Evolutionary conservation across 2,888 invertebrate species (phyloP).

Genomic region (Eristalis tenax): DNA sequence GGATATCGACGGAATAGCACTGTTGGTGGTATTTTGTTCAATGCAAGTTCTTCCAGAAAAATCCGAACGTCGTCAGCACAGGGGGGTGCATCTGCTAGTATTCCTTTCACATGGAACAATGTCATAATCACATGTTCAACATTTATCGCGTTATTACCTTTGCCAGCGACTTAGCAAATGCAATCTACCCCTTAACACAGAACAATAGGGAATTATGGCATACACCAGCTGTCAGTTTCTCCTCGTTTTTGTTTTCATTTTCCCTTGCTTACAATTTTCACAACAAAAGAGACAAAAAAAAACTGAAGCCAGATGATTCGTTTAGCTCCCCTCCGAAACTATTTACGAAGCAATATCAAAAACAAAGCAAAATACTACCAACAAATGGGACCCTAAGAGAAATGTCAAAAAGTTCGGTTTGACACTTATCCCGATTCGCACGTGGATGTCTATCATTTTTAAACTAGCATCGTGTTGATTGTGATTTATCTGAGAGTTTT

Average conservation of each 20-base stretch:
- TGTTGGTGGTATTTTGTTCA: too few species aligned
- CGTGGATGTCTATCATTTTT: slow-evolving; percentile 46
- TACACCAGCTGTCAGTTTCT: not conserved
- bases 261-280: not conserved
- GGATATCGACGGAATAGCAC: too few species aligned
- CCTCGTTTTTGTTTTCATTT: not conserved
- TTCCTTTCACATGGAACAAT: too few species aligned
- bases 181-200: not conserved
- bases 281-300: slow-evolving; percentile 12
- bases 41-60: too few species aligned
- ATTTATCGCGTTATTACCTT: too few species aligned
- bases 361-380: not conserved
- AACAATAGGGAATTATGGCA: not conserved
- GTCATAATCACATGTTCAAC: too few species aligned
- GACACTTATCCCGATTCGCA: slow-evolving; percentile 39
- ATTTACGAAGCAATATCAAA: slow-evolving; percentile 42
- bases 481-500: not conserved
- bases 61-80: too few species aligned
- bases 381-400: slow-evolving; percentile 21
- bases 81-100: too few species aligned
- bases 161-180: not conserved
- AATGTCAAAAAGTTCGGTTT: slow-evolving; percentile 27
- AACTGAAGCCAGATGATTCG: not conserved
- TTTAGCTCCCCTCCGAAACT: not conserved
- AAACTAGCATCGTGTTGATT: slow-evolving; percentile 17